Evolutionary conservation across 2,113 vertebrate species (phyloP), one percentile per base, ranked within the genome.

Genomic region (Mungos mungo): DNA sequence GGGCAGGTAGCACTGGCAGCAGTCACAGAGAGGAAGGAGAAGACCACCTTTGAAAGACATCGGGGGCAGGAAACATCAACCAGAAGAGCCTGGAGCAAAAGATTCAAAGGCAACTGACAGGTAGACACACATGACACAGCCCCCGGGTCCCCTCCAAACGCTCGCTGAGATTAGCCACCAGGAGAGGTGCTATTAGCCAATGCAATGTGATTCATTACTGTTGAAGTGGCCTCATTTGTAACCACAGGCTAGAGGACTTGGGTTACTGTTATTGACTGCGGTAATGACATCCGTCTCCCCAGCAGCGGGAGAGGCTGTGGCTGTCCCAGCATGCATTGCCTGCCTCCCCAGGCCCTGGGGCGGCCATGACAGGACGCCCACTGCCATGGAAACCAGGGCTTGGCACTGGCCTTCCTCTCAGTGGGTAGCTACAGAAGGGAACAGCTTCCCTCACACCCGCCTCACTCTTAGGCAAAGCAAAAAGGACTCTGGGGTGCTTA

Each of bases 381-480:
- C 79, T 57, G 21, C 83, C 60, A 41, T 63, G 35, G 54, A 96
- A 90, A 82, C 76, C 54, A 13, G 23, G 45, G 38, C 92, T 69
- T 81, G 33, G 76, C 23, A 65, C 71, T 80, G 66, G 16, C 80
- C 82, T 86, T 66, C 79, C 21, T 92, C 69, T 80, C 14, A 16
- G 72, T n/a, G 95, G n/a, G 38, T 60, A 77, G 68, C 0, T 57
- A 74, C 19, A 71, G 33, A 23, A 79, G 29, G 83, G 27, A 83
- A 38, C 41, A 76, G 38, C 69, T 74, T 91, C 1, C 74, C 29
- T 23, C 23, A 4, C 69, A 74, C 66, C 60, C 29, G 68, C 21
- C 25, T 79, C 52, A 50, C 89, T 82, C n/a, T 93, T 95, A 69
- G 60, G 25, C 89, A 93, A 97, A 60, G 52, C 29, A 31, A 85